Evolutionary conservation across 1,140 invertebrate species (phyloP).

Genomic region (Lysiphlebus fabarum): DNA sequence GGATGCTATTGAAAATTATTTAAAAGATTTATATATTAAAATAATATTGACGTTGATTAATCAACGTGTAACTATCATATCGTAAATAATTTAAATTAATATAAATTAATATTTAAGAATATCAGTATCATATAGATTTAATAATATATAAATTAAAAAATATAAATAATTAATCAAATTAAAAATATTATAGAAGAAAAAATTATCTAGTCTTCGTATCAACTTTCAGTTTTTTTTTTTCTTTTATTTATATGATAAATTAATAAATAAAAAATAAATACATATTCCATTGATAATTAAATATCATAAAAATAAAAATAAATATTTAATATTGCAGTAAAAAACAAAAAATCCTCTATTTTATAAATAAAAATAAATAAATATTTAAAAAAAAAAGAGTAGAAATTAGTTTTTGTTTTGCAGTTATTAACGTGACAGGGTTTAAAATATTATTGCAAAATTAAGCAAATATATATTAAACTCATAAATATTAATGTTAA

Average conservation of each 20-base stretch:
- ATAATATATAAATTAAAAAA: slow-evolving; percentile 9
- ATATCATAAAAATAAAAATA: too few species aligned
- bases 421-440: slow-evolving; percentile 21
- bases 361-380: slow-evolving; percentile 4
- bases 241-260: neutral
- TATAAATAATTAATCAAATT: slow-evolving; percentile 6
- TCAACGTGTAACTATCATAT: slow-evolving; percentile 28
- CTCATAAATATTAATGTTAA: too few species aligned
- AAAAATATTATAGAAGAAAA: neutral
- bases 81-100: slow-evolving; percentile 29
- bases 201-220: slow-evolving; percentile 27
- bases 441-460: slow-evolving; percentile 18
- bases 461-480: slow-evolving; percentile 1
- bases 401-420: neutral
- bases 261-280: too few species aligned
- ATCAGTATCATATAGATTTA: slow-evolving; percentile 27
- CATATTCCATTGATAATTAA: too few species aligned
- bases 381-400: neutral
- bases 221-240: slow-evolving; percentile 11
- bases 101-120: slow-evolving; percentile 25
- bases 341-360: neutral
- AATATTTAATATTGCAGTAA: too few species aligned
- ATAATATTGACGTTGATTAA: neutral
- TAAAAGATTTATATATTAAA: too few species aligned
- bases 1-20: too few species aligned